Conservation (phyloP, 2,797 vertebrate species). For the Manis pentadactyla region DNA sequence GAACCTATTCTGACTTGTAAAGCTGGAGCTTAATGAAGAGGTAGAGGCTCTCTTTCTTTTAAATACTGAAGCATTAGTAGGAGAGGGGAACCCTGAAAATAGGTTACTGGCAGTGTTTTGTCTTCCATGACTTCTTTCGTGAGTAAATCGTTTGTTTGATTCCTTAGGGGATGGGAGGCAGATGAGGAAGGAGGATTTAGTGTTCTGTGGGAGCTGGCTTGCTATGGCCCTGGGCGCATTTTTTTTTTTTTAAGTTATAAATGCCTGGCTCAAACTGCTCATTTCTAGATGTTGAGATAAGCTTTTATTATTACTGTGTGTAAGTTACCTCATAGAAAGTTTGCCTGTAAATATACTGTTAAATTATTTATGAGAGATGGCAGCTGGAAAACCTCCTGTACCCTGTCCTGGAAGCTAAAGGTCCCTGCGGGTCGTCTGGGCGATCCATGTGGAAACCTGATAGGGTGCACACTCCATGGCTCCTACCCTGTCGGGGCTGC, state of each 20-base stretch:
- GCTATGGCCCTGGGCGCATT: background rate
- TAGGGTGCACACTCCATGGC: slow-evolving; percentile 79
- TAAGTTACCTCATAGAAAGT: slow-evolving; percentile 64
- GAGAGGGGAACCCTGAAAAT: background rate
- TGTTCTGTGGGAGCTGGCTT: background rate
- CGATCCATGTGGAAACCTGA: slow-evolving; percentile 86
- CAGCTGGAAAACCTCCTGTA: slow-evolving; percentile 85
- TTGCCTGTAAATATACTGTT: slow-evolving; percentile 83
- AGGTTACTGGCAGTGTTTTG: background rate
- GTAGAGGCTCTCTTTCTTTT: background rate
- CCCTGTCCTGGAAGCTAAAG: slow-evolving; percentile 82
- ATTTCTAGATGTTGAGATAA: slow-evolving; percentile 54
- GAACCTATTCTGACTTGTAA: background rate
- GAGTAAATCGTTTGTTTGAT: background rate
- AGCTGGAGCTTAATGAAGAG: background rate
- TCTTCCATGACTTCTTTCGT: background rate
- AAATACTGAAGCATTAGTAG: background rate
- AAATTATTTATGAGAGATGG: slow-evolving; percentile 90
- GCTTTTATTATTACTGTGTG: slow-evolving; percentile 7
- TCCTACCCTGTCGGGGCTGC: slow-evolving; percentile 49
- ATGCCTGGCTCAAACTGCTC: slow-evolving; percentile 48
- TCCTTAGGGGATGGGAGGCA: background rate
- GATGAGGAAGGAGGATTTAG: background rate
- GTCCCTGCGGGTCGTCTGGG: slow-evolving; percentile 82
- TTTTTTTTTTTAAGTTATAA: background rate